Evolutionary conservation across 2,113 vertebrate genomes (phyloP), one percentile per base, ranked within the genome.

Genomic region (Equus quagga): DNA sequence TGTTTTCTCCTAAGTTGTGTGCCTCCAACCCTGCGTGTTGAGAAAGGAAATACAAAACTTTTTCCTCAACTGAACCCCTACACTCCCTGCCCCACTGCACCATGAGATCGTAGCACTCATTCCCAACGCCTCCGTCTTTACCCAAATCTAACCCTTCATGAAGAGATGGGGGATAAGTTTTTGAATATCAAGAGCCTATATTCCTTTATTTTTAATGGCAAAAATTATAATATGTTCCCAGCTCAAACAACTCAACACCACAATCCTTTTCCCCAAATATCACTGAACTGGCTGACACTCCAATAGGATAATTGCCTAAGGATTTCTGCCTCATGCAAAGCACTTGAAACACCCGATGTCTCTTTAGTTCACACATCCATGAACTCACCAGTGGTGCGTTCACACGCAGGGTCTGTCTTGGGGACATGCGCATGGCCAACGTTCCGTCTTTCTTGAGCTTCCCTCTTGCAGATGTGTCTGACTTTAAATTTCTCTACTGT

Each of bases 51-150:
- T 8, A 8, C 9, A 19, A 26, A 46, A 12, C 51, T 54, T 54
- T 3, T 54, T 54, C 51, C 65, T n/a, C 33, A 4, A 6, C 33
- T n/a, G 15, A 18, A 6, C 5, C 1, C 51, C 28, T 14, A 15
- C 51, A 18, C 1, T 51, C 36, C 0, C 28, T 54, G 14, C 54
- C 5, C 65, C 8, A 18, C 28, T 54, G 11, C 64, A 0, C 6
- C 28, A 31, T 28, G 65, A n/a, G 65, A 4, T 0, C 7, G 44
- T 7, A 8, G 23, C 28, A 51, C 33, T 8, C 18, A 54, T 9
- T 26, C 8, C 62, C 46, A 33, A 26, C 11, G 51, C 21, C 46
- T 46, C n/a, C n/a, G 1, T n/a, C 60, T 23, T 41, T 12, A 14
- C 70, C 69, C 80, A 31, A 24, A 23, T 49, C 19, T 15, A 23